Percentiles rank a stretch among this genome's conserved stretches.
These are phyloP conservation scores for Halcyon badia DNA, from an alignment of 2,797 vertebrate genomes.

Conservation along the genomic window DNA sequence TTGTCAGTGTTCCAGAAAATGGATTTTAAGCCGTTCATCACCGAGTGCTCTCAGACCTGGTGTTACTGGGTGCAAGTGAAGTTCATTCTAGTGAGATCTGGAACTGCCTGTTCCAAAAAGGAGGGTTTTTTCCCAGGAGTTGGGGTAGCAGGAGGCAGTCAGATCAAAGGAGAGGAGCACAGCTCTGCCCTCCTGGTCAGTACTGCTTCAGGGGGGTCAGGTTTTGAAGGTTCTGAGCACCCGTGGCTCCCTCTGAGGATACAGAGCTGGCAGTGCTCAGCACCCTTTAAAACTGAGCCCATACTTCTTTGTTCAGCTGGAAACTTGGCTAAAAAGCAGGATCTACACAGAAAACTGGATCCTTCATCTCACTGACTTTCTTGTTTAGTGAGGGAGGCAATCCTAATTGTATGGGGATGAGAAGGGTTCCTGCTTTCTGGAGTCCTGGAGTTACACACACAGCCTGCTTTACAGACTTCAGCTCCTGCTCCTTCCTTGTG, in stretches of 20 bases:
- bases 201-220: not conserved
- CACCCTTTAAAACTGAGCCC: not conserved
- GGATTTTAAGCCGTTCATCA: not conserved
- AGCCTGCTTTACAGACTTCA: not conserved
- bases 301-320: not conserved
- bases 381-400: not conserved
- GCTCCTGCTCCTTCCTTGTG: not conserved
- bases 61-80: not conserved
- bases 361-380: not conserved
- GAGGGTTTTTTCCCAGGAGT: not conserved
- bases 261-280: not conserved
- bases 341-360: not conserved
- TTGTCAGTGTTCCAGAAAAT: not conserved
- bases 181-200: not conserved
- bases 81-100: not conserved
- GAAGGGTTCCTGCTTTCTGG: not conserved
- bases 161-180: not conserved
- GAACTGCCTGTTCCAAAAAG: not conserved
- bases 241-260: not conserved
- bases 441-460: accelerated
- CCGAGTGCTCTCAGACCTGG: not conserved
- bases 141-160: not conserved
- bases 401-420: not conserved
- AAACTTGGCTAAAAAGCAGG: not conserved
- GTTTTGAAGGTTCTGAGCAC: not conserved